These are phyloP conservation scores for Australoheros scitulus DNA, from an alignment of 2,113 vertebrate species.

Conservation along the genomic window DNA sequence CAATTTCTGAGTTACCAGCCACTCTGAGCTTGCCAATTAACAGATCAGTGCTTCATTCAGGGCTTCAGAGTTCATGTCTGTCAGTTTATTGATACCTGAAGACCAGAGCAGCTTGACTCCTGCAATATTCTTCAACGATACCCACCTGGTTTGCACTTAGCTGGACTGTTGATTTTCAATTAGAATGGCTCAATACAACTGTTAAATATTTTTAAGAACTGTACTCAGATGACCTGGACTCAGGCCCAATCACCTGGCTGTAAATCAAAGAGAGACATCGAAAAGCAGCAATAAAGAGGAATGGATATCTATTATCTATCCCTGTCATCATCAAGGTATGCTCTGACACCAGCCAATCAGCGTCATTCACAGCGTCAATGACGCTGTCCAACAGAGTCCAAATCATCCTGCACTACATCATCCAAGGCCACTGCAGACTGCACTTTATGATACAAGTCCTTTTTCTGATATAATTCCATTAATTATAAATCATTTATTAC, in stretches of 20 bases:
- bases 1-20: neutral
- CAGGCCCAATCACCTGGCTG: neutral
- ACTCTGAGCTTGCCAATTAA: neutral
- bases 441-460: neutral
- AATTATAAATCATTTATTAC: too few species aligned
- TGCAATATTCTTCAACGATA: neutral
- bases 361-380: too few species aligned
- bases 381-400: too few species aligned
- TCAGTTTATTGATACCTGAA: neutral
- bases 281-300: neutral
- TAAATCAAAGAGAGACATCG: neutral
- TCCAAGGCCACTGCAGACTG: neutral
- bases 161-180: neutral
- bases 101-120: neutral
- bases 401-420: neutral
- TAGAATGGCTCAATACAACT: rapidly evolving
- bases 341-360: too few species aligned
- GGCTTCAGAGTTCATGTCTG: neutral
- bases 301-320: too few species aligned
- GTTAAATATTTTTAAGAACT: neutral
- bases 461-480: too few species aligned
- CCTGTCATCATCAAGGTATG: too few species aligned
- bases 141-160: neutral
- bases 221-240: neutral
- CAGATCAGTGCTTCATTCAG: neutral